Evolutionary conservation across 1,140 invertebrate genomes (phyloP).

Genomic region (Chelonus insularis): DNA sequence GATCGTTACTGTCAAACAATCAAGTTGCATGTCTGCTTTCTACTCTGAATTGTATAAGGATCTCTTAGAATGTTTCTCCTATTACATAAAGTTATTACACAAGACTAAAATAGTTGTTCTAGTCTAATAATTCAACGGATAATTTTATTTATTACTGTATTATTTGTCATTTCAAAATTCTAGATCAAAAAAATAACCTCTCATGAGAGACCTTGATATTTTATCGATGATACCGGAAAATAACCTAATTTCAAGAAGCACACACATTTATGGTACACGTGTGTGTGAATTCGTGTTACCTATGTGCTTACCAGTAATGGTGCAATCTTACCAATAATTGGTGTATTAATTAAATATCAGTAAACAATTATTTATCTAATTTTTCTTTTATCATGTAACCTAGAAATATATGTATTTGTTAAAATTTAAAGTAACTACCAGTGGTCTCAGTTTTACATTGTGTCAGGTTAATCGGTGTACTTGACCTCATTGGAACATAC

Average conservation of each 20-base stretch:
- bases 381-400: neutral
- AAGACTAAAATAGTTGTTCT: constrained; percentile 8
- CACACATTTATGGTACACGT: neutral
- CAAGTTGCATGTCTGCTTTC: neutral
- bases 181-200: too few relatives aligned
- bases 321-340: neutral
- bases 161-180: neutral
- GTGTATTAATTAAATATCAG: neutral
- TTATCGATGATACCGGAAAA: constrained; percentile 4
- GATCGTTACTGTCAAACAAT: neutral
- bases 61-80: neutral
- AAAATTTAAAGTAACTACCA: too few relatives aligned
- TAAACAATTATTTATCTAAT: neutral
- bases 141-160: neutral
- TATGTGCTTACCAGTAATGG: constrained; percentile 3
- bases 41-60: neutral
- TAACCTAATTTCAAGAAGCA: constrained; percentile 13
- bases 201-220: neutral
- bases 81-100: constrained; percentile 20
- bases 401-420: neutral
- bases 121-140: constrained; percentile 10
- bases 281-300: neutral
- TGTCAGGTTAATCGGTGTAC: neutral
- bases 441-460: too few relatives aligned
- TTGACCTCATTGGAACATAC: neutral